These are phyloP conservation scores for Microcebus murinus DNA, from an alignment of 2,113 vertebrate species.

Conservation along the genomic window DNA sequence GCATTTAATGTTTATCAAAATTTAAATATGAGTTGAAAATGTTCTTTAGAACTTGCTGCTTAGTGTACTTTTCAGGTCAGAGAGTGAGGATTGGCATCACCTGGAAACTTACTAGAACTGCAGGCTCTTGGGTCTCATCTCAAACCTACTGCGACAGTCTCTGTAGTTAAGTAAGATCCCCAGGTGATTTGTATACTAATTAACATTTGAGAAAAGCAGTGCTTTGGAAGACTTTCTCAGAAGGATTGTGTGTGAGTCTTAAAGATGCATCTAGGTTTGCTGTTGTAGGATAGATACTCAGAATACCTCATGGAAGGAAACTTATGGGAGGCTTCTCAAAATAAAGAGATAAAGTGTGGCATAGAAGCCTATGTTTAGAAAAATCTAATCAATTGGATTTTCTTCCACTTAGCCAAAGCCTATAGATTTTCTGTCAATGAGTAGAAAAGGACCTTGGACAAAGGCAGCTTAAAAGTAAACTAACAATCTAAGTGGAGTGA, in stretches of 20 bases:
- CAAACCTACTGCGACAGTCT: neutral
- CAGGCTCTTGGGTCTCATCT: neutral
- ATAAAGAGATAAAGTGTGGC: neutral
- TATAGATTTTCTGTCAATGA: neutral
- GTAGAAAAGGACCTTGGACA: neutral
- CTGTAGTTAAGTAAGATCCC: neutral
- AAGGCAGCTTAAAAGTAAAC: constrained; percentile 6
- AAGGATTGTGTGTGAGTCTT: neutral
- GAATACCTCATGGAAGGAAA: neutral
- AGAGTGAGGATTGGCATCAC: neutral
- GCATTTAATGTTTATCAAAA: constrained; percentile 1
- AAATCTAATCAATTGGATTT: constrained; percentile 15
- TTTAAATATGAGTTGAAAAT: neutral
- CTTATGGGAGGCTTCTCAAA: neutral
- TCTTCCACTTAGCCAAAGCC: neutral
- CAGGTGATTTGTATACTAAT: neutral
- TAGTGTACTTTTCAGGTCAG: neutral
- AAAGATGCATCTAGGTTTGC: neutral
- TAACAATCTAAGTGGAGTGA: neutral
- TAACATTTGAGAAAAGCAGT: neutral
- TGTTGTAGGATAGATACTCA: neutral
- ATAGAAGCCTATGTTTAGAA: constrained; percentile 20
- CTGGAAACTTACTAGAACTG: neutral
- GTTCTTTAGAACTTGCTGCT: neutral
- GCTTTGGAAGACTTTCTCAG: neutral